Evolutionary conservation across 2,797 vertebrate species (phyloP).

Genomic region (Trematomus bernacchii): DNA sequence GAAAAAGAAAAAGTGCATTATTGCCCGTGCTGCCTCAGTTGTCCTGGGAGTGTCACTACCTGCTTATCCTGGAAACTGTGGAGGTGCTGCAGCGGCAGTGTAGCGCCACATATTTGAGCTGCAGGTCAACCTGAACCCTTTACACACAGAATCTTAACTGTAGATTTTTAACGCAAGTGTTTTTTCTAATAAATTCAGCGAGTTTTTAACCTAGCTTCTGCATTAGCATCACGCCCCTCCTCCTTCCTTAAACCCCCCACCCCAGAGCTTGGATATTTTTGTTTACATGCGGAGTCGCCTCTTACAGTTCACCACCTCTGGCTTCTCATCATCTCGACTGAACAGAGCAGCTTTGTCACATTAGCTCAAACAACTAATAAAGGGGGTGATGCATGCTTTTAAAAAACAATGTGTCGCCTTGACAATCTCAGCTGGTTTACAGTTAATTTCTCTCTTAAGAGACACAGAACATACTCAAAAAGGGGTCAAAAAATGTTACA

Average conservation of each 20-base stretch:
- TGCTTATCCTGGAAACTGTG: slow-evolving; percentile 34
- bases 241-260: fast-evolving
- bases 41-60: slow-evolving; percentile 69
- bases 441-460: slow-evolving; percentile 59
- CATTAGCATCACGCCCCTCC: slow-evolving; percentile 26
- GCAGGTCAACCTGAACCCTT: slow-evolving; percentile 67
- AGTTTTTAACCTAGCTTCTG: slow-evolving; percentile 48
- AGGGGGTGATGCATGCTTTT: slow-evolving; percentile 55
- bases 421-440: slow-evolving; percentile 85
- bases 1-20: slow-evolving; percentile 83
- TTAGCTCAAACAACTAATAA: slow-evolving; percentile 42
- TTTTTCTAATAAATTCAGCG: slow-evolving; percentile 41
- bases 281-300: slow-evolving; percentile 60
- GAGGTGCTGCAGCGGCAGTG: slow-evolving; percentile 64
- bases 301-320: slow-evolving; percentile 19
- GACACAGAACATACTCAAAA: slow-evolving; percentile 1
- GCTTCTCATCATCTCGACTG: slow-evolving; percentile 28
- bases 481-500: slow-evolving; percentile 71
- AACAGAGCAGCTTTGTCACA: slow-evolving; percentile 57
- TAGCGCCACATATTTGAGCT: slow-evolving; percentile 60
- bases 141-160: slow-evolving; percentile 69
- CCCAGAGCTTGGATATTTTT: slow-evolving; percentile 17
- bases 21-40: slow-evolving; percentile 80
- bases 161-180: slow-evolving; percentile 53
- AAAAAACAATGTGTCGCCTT: slow-evolving; percentile 68